Percentiles rank a stretch among this genome's conserved stretches.
Conservation (phyloP, 2,888 invertebrate genomes). For the Epistrophe grossulariae region DNA sequence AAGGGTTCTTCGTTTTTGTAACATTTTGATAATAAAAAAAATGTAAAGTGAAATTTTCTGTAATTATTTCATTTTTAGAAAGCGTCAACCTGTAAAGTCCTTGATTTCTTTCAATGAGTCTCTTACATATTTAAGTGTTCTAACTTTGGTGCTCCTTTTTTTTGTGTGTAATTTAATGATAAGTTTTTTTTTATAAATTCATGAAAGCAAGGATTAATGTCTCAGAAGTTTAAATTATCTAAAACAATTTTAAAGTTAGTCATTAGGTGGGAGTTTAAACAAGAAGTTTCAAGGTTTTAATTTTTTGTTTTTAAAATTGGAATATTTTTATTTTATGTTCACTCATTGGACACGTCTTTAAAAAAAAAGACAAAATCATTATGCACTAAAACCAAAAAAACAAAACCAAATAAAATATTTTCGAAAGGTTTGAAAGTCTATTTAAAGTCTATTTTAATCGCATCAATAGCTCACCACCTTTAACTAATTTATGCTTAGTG, state of each 20-base stretch:
- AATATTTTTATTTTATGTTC: too few species aligned
- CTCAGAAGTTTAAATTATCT: background rate
- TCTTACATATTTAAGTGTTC: background rate
- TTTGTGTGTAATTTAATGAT: background rate
- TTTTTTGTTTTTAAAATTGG: too few species aligned
- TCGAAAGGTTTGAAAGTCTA: too few species aligned
- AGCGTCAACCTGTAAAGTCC: constrained; percentile 40
- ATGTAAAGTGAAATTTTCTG: background rate
- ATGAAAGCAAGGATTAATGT: background rate
- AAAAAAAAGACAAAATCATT: too few species aligned
- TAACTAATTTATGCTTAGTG: too few species aligned
- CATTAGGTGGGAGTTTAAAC: too few species aligned
- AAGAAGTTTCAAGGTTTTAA: too few species aligned
- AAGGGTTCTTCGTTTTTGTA: constrained; percentile 1
- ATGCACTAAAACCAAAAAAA: too few species aligned
- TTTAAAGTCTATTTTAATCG: too few species aligned
- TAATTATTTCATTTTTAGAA: constrained; percentile 25
- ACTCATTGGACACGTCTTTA: too few species aligned
- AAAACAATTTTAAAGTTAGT: background rate
- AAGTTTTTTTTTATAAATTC: background rate
- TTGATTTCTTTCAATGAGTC: constrained; percentile 5
- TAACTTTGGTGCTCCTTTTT: background rate
- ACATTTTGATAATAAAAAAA: constrained; percentile 15
- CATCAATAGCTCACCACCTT: too few species aligned
- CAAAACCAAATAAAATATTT: too few species aligned